Base-by-base conservation (phyloP, 2,113 vertebrate genomes). In the Lonchura striata region DNA sequence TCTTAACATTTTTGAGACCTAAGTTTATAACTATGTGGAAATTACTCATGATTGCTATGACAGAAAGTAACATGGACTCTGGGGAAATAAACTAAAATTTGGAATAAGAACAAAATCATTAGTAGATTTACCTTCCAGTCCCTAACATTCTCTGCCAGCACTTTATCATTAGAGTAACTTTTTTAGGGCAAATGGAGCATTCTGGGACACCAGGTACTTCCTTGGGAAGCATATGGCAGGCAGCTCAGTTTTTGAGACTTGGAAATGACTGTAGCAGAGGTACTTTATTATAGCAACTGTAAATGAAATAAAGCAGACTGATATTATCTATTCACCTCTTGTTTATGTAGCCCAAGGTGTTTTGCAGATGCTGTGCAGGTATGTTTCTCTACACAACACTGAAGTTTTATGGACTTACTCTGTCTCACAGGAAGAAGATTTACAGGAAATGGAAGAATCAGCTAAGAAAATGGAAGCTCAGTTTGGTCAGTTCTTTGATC, bases 401-500 rank as follows among this genome's bases (percentile, higher is more conserved):
- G 15, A 27, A 64, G 11, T 42, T 91, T 88, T 44, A 47, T 37
- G 15, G 47, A 53, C 7, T 39, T 88, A 27, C 42, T 87, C n/a
- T 96, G 20, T 88, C 44, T 76, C 15, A 2, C 96, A 99, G 99
- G 99, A 99, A 56, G 99, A 99, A 97, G 99, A 99, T 70, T 98
- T 99, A 90, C 98, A 98, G 96, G 99, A 99, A 87, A 99, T 99
- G 92, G 98, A 99, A 78, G 98, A 99, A 24, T 97, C 98, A 0
- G 98, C 98, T 23, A 98, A 97, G 37, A 99, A 98, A 97, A 98
- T 99, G 71, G 99, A 99, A 97, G 97, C 95, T 68, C 98, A 99
- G 77, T 99, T 98, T 97, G 97, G 98, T 46, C 99, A 99, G 89
- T 99, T 98, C 94, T 99, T 99, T 82, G 99, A 99, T 94, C 97